Percentiles rank a stretch among this genome's conserved stretches.
phyloP scores from a whole-genome alignment of 2,888 invertebrate species.

The Chrysolina americana region DNA sequence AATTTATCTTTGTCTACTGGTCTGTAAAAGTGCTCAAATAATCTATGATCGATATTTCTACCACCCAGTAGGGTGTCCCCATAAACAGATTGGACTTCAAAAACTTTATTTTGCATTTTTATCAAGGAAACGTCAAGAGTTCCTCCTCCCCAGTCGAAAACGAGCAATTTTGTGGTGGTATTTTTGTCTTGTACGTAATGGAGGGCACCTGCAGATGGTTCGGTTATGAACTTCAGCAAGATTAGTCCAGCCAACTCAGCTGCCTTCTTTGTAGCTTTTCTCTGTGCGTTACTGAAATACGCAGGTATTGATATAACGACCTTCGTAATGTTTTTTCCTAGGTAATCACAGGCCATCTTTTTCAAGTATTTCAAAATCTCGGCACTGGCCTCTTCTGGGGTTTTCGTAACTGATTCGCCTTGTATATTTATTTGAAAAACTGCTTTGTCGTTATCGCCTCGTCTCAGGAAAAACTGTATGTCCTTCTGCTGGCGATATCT shows the following conservation, averaged over 20 bases:
- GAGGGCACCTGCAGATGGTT: neutral
- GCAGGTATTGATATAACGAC: slow-evolving; percentile 51
- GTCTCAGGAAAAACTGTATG: neutral
- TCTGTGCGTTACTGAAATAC: slow-evolving; percentile 48
- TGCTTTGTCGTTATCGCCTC: neutral
- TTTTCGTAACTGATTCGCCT: slow-evolving; percentile 6
- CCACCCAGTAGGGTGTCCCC: slow-evolving; percentile 39
- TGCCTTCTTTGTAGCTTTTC: slow-evolving; percentile 29
- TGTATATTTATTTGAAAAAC: neutral
- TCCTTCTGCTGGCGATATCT: neutral
- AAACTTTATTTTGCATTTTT: slow-evolving; percentile 40
- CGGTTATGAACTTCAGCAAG: neutral
- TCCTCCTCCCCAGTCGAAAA: slow-evolving; percentile 41
- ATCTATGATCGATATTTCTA: slow-evolving; percentile 43
- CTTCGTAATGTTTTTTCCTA: slow-evolving; percentile 41
- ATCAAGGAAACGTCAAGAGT: slow-evolving; percentile 56
- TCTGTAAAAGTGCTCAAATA: slow-evolving; percentile 40
- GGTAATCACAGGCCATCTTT: slow-evolving; percentile 34
- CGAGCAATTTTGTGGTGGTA: neutral
- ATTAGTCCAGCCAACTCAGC: neutral
- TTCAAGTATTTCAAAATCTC: slow-evolving; percentile 47
- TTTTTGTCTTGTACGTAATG: neutral
- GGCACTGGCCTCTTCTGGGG: slow-evolving; percentile 48
- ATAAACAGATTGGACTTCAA: neutral
- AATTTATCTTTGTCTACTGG: slow-evolving; percentile 27